phyloP scores from a whole-genome alignment of 2,113 vertebrate species.

The Myrmecobius fasciatus region DNA sequence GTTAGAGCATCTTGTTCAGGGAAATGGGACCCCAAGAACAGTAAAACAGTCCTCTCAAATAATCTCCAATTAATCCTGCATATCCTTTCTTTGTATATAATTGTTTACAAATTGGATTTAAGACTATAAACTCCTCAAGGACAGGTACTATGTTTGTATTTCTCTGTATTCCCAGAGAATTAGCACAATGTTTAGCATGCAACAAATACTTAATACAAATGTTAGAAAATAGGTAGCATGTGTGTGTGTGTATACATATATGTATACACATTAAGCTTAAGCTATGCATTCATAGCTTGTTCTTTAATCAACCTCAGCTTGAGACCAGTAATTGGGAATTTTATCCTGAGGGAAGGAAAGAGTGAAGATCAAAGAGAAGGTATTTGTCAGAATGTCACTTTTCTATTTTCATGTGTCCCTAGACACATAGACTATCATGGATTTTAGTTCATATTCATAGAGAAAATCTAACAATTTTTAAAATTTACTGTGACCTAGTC shows the following conservation, averaged over 20 bases:
- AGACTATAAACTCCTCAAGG: neutral
- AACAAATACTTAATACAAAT: neutral
- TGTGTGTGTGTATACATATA: neutral
- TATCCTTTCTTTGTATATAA: neutral
- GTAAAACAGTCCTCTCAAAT: no score
- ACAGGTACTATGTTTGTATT: neutral
- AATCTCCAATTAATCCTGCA: neutral
- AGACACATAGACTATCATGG: neutral
- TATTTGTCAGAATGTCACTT: neutral
- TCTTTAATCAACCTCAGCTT: neutral
- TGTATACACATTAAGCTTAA: no score
- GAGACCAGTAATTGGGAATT: neutral
- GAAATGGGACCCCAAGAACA: neutral
- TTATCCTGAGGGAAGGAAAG: neutral
- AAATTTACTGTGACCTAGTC: neutral
- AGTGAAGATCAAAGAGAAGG: neutral
- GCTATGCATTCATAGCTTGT: neutral
- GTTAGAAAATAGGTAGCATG: neutral
- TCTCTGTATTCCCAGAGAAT: neutral
- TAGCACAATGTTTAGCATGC: neutral
- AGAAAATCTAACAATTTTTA: neutral
- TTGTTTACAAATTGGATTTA: constrained; percentile 23
- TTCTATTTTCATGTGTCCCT: neutral
- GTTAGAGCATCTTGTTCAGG: no score
- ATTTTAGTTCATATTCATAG: neutral